Conservation (phyloP, 2,113 vertebrate species). For the Neodon shergylaensis region DNA sequence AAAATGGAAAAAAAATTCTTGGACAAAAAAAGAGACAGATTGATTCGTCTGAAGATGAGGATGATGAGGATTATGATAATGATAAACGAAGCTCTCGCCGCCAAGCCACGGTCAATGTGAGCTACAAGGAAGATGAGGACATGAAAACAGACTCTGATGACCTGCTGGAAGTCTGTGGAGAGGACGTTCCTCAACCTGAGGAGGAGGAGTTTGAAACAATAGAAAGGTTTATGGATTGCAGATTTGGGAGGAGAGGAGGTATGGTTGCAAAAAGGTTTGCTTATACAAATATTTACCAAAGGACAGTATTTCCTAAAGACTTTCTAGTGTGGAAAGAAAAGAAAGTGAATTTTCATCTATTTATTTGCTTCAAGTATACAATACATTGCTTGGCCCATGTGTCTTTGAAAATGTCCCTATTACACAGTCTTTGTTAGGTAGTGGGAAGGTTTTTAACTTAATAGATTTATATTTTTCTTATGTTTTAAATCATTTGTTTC, state of each 20-base stretch:
- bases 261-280: conserved; percentile 37
- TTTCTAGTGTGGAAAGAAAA: conserved; percentile 11
- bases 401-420: not conserved
- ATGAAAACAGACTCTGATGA: conserved; percentile 98
- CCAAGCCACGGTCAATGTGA: conserved; percentile 97
- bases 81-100: conserved; percentile 94
- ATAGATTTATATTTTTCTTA: not conserved
- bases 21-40: conserved; percentile 90
- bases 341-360: not conserved
- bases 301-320: not conserved
- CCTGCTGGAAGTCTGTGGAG: conserved; percentile 95
- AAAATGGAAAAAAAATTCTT: conserved; percentile 93
- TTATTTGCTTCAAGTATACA: not conserved
- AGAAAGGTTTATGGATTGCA: conserved; percentile 96
- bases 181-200: conserved; percentile 96
- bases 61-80: conserved; percentile 88
- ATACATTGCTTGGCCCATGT: not conserved
- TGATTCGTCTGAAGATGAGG: conserved; percentile 89
- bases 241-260: conserved; percentile 96
- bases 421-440: not conserved
- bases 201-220: conserved; percentile 99
- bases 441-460: not conserved
- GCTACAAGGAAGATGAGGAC: conserved; percentile 99
- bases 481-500: not conserved
- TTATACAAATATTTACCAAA: not conserved